Evolutionary conservation across 2,797 vertebrate species (phyloP).

Genomic region (Acanthurus tractus): DNA sequence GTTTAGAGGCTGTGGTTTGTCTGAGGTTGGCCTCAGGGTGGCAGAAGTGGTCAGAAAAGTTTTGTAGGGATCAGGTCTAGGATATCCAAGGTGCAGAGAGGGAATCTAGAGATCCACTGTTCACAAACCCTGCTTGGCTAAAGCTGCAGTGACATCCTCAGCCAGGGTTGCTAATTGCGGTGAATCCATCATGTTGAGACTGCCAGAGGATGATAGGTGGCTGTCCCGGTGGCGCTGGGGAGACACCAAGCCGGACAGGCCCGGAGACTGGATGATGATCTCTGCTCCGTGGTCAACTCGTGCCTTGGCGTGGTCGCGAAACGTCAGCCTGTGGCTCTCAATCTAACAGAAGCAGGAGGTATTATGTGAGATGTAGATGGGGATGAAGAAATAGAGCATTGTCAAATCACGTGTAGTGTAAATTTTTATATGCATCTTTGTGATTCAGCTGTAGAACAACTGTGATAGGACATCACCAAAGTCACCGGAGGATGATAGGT

Average conservation of each 20-base stretch:
- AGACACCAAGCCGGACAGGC: constrained; percentile 90
- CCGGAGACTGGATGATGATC: constrained; percentile 91
- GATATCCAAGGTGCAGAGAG: constrained; percentile 32
- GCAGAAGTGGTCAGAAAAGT: constrained; percentile 65
- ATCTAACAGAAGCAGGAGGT: constrained; percentile 84
- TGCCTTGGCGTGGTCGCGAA: constrained; percentile 94
- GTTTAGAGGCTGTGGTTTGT: constrained; percentile 64
- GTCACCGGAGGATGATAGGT: too few relatives aligned
- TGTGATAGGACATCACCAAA: not conserved
- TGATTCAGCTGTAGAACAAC: constrained; percentile 5
- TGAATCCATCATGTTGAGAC: constrained; percentile 96
- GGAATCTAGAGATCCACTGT: constrained; percentile 69
- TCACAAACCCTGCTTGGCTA: constrained; percentile 99
- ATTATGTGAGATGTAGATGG: constrained; percentile 3
- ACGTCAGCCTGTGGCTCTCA: constrained; percentile 94
- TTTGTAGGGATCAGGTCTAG: constrained; percentile 32
- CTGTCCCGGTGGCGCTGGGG: constrained; percentile 91
- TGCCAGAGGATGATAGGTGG: constrained; percentile 96
- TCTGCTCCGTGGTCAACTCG: constrained; percentile 96
- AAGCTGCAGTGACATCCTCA: constrained; percentile 96
- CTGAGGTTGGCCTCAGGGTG: constrained; percentile 60
- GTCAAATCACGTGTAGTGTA: not conserved
- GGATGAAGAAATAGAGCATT: not conserved
- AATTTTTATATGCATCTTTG: not conserved
- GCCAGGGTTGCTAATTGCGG: constrained; percentile 96